Evolutionary conservation across 1,140 invertebrate species (phyloP).

Genomic region (Hylaeus volcanicus): DNA sequence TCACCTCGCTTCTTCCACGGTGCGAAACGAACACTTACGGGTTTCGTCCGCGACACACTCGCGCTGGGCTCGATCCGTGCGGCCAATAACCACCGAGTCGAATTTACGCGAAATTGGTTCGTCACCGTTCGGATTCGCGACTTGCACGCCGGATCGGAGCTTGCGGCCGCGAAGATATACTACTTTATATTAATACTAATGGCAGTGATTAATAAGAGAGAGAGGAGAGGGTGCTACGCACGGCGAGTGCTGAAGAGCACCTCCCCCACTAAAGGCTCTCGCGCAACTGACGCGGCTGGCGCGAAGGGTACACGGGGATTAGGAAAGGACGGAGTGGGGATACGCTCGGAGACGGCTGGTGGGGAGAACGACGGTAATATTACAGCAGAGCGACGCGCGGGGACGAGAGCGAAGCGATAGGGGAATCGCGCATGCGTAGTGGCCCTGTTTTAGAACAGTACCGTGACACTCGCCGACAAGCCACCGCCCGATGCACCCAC

Average conservation of each 20-base stretch:
- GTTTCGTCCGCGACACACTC: background rate
- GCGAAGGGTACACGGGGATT: slow-evolving; percentile 60
- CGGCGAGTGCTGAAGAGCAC: slow-evolving; percentile 57
- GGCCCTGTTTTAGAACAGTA: slow-evolving; percentile 72
- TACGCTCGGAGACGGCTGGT: slow-evolving; percentile 15
- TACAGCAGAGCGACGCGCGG: slow-evolving; percentile 20
- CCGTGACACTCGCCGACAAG: slow-evolving; percentile 67
- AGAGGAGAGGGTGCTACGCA: slow-evolving; percentile 63
- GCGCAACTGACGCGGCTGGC: slow-evolving; percentile 77
- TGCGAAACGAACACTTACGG: slow-evolving; percentile 10
- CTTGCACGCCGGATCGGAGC: background rate
- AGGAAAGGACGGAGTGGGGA: slow-evolving; percentile 51
- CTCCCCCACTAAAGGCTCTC: slow-evolving; percentile 77
- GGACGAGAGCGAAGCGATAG: slow-evolving; percentile 30
- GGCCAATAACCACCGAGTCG: background rate
- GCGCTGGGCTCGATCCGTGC: background rate
- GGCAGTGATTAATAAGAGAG: slow-evolving; percentile 64
- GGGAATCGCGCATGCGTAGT: slow-evolving; percentile 73
- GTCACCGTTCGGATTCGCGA: slow-evolving; percentile 15
- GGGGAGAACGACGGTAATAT: slow-evolving; percentile 9
- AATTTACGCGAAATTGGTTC: background rate
- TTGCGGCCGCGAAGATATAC: background rate
- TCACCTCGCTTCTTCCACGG: slow-evolving; percentile 16
- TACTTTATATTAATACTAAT: slow-evolving; percentile 58
- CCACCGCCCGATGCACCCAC: slow-evolving; percentile 71